Evolutionary conservation across 2,888 invertebrate genomes (phyloP).

Genomic region (Aporophyla nigra): DNA sequence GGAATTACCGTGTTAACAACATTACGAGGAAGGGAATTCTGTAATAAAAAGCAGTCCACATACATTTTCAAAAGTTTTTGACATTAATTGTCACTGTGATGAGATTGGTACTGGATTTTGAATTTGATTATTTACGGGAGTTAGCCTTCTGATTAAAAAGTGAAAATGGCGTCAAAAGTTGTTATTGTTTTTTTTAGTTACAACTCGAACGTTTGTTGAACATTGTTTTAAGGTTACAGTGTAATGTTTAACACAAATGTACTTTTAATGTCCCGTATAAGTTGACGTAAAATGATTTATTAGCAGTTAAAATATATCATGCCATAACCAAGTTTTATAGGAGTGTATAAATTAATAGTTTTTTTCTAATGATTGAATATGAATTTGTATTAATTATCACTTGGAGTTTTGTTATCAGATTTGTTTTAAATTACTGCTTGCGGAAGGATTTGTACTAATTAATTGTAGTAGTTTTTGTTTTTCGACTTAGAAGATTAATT

Average conservation of each 20-base stretch:
- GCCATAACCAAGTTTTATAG: conserved; percentile 17
- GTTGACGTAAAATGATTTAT: conserved; percentile 59
- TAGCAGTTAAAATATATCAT: conserved; percentile 41
- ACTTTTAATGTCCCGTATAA: conserved; percentile 48
- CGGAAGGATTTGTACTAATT: conserved; percentile 45
- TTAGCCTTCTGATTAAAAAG: not conserved
- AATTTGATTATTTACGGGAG: not conserved
- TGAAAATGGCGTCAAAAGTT: not conserved
- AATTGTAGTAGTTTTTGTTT: conserved; percentile 3
- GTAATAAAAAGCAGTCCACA: no score
- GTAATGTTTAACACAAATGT: conserved; percentile 42
- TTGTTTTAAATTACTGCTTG: conserved; percentile 37
- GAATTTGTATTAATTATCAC: conserved; percentile 52
- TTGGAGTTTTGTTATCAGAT: conserved; percentile 49
- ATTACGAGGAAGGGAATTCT: no score
- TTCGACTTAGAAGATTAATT: conserved; percentile 43
- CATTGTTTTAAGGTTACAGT: conserved; percentile 37
- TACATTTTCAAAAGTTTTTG: no score
- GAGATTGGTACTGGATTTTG: not conserved
- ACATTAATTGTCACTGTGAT: not conserved
- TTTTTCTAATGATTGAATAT: conserved; percentile 38
- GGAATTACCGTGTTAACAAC: no score
- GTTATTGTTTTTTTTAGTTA: not conserved
- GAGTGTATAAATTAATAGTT: conserved; percentile 30
- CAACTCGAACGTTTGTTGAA: conserved; percentile 25